Evolutionary conservation across 2,797 vertebrate species (phyloP).

Genomic region (Rhyacichthys aspro): DNA sequence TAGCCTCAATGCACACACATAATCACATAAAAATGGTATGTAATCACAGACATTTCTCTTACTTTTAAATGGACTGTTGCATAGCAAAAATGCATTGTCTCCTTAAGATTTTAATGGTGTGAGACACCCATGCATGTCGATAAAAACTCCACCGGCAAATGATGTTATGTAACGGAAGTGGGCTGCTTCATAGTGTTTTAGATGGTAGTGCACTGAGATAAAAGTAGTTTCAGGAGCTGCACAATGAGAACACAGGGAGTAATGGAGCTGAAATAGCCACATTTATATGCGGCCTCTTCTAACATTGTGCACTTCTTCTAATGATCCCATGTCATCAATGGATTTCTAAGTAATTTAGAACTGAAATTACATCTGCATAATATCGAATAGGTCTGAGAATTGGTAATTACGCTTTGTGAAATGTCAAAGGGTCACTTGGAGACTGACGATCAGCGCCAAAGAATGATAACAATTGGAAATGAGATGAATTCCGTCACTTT

Average conservation of each 20-base stretch:
- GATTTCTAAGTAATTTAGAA: conserved; percentile 9
- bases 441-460: conserved; percentile 6
- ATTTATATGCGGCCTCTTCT: conserved; percentile 9
- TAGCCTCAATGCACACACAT: too few species aligned
- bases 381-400: neutral
- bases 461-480: conserved; percentile 12
- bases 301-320: conserved; percentile 17
- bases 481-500: conserved; percentile 53
- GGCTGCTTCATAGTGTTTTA: conserved; percentile 63
- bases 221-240: conserved; percentile 38
- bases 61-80: conserved; percentile 35
- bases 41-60: too few species aligned
- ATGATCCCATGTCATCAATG: conserved; percentile 14
- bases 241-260: conserved; percentile 17
- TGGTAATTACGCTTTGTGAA: conserved; percentile 16
- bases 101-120: conserved; percentile 43
- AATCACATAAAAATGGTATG: too few species aligned
- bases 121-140: conserved; percentile 50
- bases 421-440: conserved; percentile 21
- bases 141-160: conserved; percentile 60
- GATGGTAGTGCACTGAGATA: conserved; percentile 53
- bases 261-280: conserved; percentile 3
- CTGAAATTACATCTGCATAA: conserved; percentile 8
- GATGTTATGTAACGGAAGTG: conserved; percentile 72
- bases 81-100: conserved; percentile 24